Conservation (phyloP, 2,888 invertebrate genomes). For the Campoplex capitator region DNA sequence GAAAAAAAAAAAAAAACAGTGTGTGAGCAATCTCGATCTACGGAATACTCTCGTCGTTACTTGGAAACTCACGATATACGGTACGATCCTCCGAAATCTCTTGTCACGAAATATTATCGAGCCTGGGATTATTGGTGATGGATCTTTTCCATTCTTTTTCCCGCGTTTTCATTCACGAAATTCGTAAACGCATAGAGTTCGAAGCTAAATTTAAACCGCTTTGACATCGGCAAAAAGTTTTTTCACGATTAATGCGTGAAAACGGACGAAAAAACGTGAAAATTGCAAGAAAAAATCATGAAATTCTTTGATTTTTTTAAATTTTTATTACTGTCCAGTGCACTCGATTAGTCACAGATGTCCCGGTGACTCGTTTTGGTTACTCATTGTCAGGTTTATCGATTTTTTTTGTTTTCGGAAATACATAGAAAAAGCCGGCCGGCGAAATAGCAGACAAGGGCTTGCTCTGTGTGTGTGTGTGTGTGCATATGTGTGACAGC, state of each 20-base stretch:
- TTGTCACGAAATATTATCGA: neutral
- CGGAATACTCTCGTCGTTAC: constrained; percentile 7
- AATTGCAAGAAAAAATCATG: neutral
- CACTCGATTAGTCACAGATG: neutral
- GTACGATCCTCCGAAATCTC: constrained; percentile 28
- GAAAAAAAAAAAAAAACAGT: neutral
- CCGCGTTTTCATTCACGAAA: neutral
- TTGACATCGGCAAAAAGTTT: neutral
- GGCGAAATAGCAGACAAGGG: constrained; percentile 74
- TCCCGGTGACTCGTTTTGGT: constrained; percentile 43
- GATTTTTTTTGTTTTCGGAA: constrained; percentile 44
- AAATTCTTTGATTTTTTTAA: neutral
- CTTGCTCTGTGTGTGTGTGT: constrained; percentile 30
- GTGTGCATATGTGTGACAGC: constrained; percentile 64
- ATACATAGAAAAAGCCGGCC: constrained; percentile 48
- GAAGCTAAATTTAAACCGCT: neutral
- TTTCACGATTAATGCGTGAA: neutral
- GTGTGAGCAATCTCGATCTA: neutral
- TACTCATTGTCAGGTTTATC: constrained; percentile 45
- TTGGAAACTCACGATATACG: constrained; percentile 23
- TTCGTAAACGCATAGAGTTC: neutral
- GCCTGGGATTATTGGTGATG: neutral
- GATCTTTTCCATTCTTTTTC: neutral
- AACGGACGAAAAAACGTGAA: neutral
- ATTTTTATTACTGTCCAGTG: neutral